Conservation (phyloP, 1,140 invertebrate species). For the Camponotus vicinus region DNA sequence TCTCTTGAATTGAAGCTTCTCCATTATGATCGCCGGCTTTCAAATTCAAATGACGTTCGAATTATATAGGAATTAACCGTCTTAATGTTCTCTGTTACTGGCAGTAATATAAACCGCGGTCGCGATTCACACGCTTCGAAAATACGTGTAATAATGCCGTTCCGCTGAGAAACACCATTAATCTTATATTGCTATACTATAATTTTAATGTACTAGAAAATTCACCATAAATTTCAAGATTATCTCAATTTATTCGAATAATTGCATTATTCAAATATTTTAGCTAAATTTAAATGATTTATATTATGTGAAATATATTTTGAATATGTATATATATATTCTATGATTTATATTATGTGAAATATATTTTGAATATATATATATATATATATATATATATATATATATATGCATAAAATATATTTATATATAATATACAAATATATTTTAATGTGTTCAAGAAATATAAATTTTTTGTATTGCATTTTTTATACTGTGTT, state of each 20-base stretch:
- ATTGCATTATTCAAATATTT: conserved; percentile 7
- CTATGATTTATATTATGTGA: background rate
- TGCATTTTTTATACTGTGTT: background rate
- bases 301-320: no score
- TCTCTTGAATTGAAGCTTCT: conserved; percentile 48
- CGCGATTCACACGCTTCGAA: conserved; percentile 3
- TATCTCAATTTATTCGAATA: background rate
- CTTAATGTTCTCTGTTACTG: conserved; percentile 19
- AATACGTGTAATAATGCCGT: conserved; percentile 9
- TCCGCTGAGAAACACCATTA: background rate
- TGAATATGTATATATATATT: no score
- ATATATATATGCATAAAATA: background rate
- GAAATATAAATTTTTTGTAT: background rate
- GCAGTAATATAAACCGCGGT: conserved; percentile 12
- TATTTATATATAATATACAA: background rate
- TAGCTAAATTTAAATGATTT: background rate
- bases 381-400: no score
- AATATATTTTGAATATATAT: no score
- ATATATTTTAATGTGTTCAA: background rate
- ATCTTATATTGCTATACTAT: background rate
- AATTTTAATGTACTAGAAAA: background rate
- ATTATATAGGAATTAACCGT: conserved; percentile 42
- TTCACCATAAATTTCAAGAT: background rate
- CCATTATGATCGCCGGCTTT: conserved; percentile 37
- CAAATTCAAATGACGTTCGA: conserved; percentile 49